Percentiles rank a stretch among this genome's conserved stretches.
These are phyloP conservation scores for Diplodus sargus DNA, from an alignment of 2,797 vertebrate species.

Conservation along the genomic window DNA sequence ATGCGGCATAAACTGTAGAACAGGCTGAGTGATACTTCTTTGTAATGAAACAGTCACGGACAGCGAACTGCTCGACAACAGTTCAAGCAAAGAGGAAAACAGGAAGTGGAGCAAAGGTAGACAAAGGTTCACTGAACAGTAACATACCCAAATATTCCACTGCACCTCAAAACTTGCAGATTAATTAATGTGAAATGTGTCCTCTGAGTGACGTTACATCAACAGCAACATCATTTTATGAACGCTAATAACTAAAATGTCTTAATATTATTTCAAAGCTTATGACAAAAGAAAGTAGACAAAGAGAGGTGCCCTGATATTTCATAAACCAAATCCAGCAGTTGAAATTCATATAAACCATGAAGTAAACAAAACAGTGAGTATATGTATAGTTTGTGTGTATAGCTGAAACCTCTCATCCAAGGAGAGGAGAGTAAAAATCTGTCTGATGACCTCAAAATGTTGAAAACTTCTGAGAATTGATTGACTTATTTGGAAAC, in stretches of 20 bases:
- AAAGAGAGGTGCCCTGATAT: not conserved
- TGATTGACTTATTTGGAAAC: not conserved
- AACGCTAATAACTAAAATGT: not conserved
- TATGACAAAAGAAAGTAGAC: not conserved
- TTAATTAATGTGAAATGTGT: constrained; percentile 17
- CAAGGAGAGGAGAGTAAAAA: not conserved
- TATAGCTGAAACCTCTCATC: not conserved
- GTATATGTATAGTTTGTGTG: not conserved
- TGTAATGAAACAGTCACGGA: constrained; percentile 1
- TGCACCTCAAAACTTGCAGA: not conserved
- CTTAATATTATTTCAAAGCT: not conserved
- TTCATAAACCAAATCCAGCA: not conserved
- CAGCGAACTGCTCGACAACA: constrained; percentile 22
- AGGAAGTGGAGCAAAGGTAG: not conserved
- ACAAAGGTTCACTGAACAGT: constrained; percentile 5
- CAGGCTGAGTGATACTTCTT: too few relatives aligned
- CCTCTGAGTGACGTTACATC: constrained; percentile 12
- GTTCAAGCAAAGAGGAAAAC: constrained; percentile 27
- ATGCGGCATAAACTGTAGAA: too few relatives aligned
- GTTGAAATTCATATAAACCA: not conserved
- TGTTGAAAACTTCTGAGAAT: not conserved
- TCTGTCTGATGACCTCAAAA: not conserved
- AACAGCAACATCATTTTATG: not conserved
- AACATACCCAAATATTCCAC: constrained; percentile 22
- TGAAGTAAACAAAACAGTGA: not conserved